A percentile compares a stretch with the other conserved stretches of the same genome.
phyloP scores from a whole-genome alignment of 2,113 vertebrate species.

The Vulpes lagopus region DNA sequence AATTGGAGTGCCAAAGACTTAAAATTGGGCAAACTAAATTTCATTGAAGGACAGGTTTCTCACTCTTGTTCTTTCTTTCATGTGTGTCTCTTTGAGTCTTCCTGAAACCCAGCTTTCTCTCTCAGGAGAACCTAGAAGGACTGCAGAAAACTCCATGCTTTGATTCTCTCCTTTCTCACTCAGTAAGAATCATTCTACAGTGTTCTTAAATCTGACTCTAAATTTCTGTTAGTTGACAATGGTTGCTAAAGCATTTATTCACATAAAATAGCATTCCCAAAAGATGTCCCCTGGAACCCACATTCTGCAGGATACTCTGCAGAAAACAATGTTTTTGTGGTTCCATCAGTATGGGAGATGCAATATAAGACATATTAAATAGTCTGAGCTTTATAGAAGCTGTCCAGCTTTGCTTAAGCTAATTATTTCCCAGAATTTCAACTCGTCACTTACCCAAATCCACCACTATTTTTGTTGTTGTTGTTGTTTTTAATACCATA shows the following conservation, averaged over 20 bases:
- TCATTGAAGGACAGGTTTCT: accelerated
- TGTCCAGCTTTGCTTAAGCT: neutral
- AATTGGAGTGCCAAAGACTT: neutral
- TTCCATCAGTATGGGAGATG: neutral
- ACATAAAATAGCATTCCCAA: neutral
- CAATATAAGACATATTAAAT: neutral
- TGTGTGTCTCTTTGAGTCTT: neutral
- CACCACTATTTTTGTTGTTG: neutral
- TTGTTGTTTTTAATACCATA: neutral
- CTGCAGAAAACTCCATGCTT: neutral
- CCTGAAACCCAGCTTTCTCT: neutral
- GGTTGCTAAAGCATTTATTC: neutral
- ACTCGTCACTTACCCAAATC: neutral
- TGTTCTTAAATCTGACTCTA: neutral
- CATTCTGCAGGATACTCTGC: neutral
- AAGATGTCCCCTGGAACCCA: neutral
- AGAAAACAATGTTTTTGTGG: neutral
- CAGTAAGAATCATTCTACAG: neutral
- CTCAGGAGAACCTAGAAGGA: neutral
- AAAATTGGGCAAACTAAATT: neutral
- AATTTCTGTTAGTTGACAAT: neutral
- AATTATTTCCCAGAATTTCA: constrained; percentile 6
- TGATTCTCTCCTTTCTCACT: neutral
- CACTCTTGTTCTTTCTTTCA: neutral
- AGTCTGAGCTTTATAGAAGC: neutral